These are phyloP conservation scores for Echinometra lucunter DNA, from an alignment of 53 echinoderm and acorn worm genomes.

Conservation along the genomic window DNA sequence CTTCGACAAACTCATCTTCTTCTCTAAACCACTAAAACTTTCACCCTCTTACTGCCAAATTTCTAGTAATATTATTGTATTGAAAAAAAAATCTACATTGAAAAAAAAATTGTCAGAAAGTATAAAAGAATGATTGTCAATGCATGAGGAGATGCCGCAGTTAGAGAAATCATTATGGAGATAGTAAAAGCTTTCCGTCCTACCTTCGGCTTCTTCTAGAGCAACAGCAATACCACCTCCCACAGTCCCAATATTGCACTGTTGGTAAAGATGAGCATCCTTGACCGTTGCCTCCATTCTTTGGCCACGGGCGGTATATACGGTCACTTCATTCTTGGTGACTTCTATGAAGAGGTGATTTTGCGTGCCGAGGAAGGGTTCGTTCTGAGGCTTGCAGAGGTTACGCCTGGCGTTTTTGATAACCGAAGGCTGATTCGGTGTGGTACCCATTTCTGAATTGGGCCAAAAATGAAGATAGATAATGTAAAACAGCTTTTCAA, in stretches of 20 bases:
- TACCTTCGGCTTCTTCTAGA: conserved; percentile 5
- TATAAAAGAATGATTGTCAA: no score
- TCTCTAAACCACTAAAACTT: no score
- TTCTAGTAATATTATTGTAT: no score
- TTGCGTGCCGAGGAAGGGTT: background rate
- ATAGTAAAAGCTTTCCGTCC: background rate
- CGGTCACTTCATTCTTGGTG: background rate
- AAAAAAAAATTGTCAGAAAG: no score
- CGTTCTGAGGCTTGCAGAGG: background rate
- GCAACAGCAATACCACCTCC: conserved; percentile 19
- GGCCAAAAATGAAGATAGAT: no score
- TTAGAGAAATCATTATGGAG: no score
- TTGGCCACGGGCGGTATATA: background rate
- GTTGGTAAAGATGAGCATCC: background rate
- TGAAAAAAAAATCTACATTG: no score
- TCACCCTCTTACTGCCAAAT: no score
- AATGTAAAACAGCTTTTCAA: no score
- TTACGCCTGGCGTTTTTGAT: background rate
- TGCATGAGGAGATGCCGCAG: no score
- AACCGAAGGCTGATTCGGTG: background rate
- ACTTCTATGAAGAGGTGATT: background rate
- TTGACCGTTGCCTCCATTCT: background rate
- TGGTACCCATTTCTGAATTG: conserved; percentile 19
- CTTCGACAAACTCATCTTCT: no score
- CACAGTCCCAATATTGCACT: background rate